Evolutionary conservation across 2,888 invertebrate species (phyloP), one percentile per base, ranked within the genome.

Genomic region (Chaetoderma sp.): DNA sequence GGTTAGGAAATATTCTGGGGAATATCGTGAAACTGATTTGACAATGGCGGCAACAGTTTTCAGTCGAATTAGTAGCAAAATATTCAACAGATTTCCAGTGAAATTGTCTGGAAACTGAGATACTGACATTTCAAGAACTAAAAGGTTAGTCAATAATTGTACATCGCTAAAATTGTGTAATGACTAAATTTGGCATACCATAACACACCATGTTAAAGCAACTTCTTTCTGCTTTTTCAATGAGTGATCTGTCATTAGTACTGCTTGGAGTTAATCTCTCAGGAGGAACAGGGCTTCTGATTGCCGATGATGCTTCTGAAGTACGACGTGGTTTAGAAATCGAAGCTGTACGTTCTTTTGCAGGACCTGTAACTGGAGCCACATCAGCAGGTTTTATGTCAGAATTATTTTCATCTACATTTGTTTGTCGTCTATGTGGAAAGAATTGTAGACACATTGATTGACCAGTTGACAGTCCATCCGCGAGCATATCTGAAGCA

Each of bases 151-250:
- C n/a, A n/a, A n/a, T n/a, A n/a, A n/a, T n/a, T n/a, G n/a, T n/a
- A n/a, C n/a, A n/a, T n/a, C n/a, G n/a, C n/a, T n/a, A 73, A 1
- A 78, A 42, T 65, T 83, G 83, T 5, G 83, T 78, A 16, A 86
- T 77, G 18, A 86, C 70, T 10, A 85, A 54, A 64, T 83, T 85
- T 6, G 86, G 86, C 52, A 85, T 74, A n/a, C 86, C 86, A 68
- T 85, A 86, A 57, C 84, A 83, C 18, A 86, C 83, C 74, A 82
- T 78, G 65, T 85, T 85, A 65, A 77, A 86, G 75, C 79, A 80
- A 21, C 74, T 63, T 57, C 79, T 72, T 3, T 61, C 18, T n/a
- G n/a, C n/a, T n/a, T n/a, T 8, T 56, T 27, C 13, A 32, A 33
- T 6, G 25, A 32, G 18, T 16, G 27, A 2, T 21, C 28, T 16